These are phyloP conservation scores for Siphamia tubifer DNA, from an alignment of 2,113 vertebrate species.

Conservation along the genomic window DNA sequence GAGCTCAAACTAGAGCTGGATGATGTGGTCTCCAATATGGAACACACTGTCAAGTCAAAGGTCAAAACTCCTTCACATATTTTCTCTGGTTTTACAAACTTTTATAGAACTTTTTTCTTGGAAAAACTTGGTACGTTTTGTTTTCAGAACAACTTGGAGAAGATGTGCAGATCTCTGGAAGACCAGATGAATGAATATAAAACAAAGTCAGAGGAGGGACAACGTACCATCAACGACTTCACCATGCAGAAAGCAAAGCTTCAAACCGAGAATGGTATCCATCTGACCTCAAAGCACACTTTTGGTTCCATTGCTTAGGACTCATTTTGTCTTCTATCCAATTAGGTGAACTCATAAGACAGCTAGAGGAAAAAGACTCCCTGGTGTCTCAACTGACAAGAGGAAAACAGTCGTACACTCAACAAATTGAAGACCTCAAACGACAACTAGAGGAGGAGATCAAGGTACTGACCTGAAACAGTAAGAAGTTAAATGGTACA, in stretches of 20 bases:
- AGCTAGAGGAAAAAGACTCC: slow-evolving; percentile 86
- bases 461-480: slow-evolving; percentile 19
- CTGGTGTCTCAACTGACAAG: slow-evolving; percentile 84
- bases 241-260: slow-evolving; percentile 84
- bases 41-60: slow-evolving; percentile 83
- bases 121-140: neutral
- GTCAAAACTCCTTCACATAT: slow-evolving; percentile 24
- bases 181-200: slow-evolving; percentile 86
- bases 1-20: slow-evolving; percentile 72
- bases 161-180: slow-evolving; percentile 84
- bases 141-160: slow-evolving; percentile 82
- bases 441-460: slow-evolving; percentile 88
- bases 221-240: slow-evolving; percentile 83
- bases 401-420: slow-evolving; percentile 85
- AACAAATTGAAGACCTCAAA: slow-evolving; percentile 88
- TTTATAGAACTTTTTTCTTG: neutral
- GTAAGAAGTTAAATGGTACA: neutral
- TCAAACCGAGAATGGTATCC: slow-evolving; percentile 84
- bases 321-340: neutral
- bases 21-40: slow-evolving; percentile 76
- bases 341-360: slow-evolving; percentile 81
- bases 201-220: slow-evolving; percentile 82
- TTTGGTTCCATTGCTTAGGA: neutral
- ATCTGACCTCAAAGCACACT: neutral
- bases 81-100: neutral